These are phyloP conservation scores for Antigone vipio DNA, from an alignment of 2,113 vertebrate genomes.

Conservation along the genomic window DNA sequence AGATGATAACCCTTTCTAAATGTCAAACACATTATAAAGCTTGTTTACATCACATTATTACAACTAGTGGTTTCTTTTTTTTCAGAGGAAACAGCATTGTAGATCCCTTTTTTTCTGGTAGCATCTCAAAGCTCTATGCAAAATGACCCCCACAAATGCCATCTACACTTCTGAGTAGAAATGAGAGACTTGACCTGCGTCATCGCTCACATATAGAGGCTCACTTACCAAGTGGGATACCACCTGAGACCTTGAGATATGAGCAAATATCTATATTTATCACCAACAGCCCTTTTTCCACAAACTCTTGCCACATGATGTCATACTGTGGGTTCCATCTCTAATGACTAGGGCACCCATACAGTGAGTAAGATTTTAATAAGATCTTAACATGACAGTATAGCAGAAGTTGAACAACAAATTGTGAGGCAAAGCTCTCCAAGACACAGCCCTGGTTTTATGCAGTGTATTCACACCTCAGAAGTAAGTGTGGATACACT, in stretches of 20 bases:
- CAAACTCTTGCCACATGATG: conserved; percentile 9
- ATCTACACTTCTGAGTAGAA: not conserved
- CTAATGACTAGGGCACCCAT: not conserved
- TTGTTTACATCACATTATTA: not conserved
- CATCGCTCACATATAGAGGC: not conserved
- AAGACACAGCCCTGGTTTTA: not conserved
- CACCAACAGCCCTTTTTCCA: not conserved
- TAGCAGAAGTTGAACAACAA: not conserved
- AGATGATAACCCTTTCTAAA: not conserved
- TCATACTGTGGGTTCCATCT: not conserved
- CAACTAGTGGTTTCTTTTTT: not conserved
- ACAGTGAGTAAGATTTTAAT: not conserved
- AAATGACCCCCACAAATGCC: not conserved
- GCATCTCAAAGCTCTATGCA: not conserved
- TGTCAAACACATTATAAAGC: not conserved
- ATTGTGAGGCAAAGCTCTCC: not conserved
- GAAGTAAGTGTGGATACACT: not conserved
- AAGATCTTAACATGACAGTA: not conserved
- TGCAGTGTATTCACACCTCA: not conserved
- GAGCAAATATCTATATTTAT: conserved; percentile 43
- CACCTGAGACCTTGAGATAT: not conserved
- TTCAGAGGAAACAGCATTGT: not conserved
- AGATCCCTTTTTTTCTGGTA: not conserved
- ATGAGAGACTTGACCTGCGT: not conserved
- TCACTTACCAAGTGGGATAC: not conserved